Evolutionary conservation across 2,113 vertebrate genomes (phyloP), one percentile per base, ranked within the genome.

Genomic region (Ictidomys tridecemlineatus): DNA sequence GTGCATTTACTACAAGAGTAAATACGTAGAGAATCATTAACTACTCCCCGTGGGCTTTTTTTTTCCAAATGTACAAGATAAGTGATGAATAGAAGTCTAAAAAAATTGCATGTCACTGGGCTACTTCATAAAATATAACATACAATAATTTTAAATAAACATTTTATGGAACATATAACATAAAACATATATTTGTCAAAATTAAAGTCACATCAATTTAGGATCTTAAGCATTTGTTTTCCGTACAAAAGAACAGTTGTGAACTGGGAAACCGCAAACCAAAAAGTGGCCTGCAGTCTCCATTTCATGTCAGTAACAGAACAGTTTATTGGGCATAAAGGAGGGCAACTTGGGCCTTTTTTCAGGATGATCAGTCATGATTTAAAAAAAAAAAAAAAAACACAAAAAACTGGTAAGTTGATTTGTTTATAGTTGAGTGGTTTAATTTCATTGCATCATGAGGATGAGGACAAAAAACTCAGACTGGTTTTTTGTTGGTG

Each of bases 1-100:
- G 24, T 72, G 18, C n/a, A 45, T 82, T 65, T 84, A 42, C 39
- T 89, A 24, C 63, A 83, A 84, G 34, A 77, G 7, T 95, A 88
- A 89, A 85, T 74, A 93, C 32, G 13, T 30, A 78, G 67, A 96
- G 14, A 86, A 86, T 45, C 69, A 53, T 86, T 79, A 93, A 69
- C 10, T 93, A 37, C 24, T 65, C 18, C 65, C 20, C 45, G 10
- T 85, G 0, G 58, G 48, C 16, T 89, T 78, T 28, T n/a, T n/a
- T 92, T 79, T 85, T 51, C 28, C 24, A 96, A 56, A 17, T 89
- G 28, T 77, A 42, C 39, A 88, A 78, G 42, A 8, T 42, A 51
- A 82, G 58, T 17, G 11, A 58, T 51, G 83, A 85, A 34, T 12
- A 69, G 42, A 3, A 63, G 61, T 28, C 61, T 63, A 9, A 24